Evolutionary conservation across 1,140 invertebrate genomes (phyloP), one percentile per base, ranked within the genome.

Genomic region (Meloidogyne exigua): DNA sequence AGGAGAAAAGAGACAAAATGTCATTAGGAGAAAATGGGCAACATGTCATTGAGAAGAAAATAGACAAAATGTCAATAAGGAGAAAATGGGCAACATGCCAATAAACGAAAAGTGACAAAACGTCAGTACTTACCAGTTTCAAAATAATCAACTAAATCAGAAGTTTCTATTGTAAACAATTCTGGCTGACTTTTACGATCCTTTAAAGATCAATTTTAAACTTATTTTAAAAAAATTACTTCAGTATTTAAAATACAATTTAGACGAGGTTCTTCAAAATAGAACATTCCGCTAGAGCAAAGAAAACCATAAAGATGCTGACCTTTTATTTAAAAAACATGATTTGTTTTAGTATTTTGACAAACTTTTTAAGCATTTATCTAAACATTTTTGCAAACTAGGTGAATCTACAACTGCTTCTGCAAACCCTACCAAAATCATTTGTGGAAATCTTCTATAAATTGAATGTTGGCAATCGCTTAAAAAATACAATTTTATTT

Each of bases 101-200:
- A 32, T 3, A 32, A 7, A 32, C 2, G 7, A 32, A 32, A 32
- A 32, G 28, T 18, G 18, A 57, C 49, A 49, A 39, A 39, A 39
- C 9, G 36, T 49, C 44, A 0, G 2, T 7, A 25, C 72, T 76
- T 63, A 80, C 73, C 72, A 5, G 85, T 83, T 64, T 87, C 85
- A 68, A 87, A 87, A 69, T 88, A 88, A 69, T 87, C 85, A 12
- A 87, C 85, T 42, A 88, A 81, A 79, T 87, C 85, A 12, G 85
- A 84, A 21, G 81, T 85, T 76, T 87, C 85, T 36, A 75, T 77
- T 5, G 86, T 86, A 71, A 87, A 87, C 3, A 87, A 64, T 23
- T 87, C 86, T 11, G 77, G 68, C 62, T 87, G 85, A 21, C 81
- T 82, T 25, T 62, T 77, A 49, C 82, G 68, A 73, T 85, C 81